phyloP scores from a whole-genome alignment of 2,113 vertebrate genomes.

The Paradisaea rubra region DNA sequence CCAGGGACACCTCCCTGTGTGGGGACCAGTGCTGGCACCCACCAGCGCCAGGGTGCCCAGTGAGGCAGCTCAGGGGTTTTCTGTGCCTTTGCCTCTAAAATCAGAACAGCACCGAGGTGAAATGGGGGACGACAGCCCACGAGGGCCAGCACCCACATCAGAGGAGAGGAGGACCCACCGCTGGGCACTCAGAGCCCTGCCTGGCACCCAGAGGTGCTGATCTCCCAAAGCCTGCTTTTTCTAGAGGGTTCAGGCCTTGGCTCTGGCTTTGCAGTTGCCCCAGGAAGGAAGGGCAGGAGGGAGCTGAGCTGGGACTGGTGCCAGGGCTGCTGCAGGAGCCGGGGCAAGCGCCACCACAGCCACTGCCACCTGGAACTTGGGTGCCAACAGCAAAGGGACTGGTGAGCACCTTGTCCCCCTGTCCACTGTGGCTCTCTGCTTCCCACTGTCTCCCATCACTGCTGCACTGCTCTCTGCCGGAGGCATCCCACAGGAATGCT shows the following conservation, averaged over 20 bases:
- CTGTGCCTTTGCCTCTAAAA: neutral
- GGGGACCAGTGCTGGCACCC: neutral
- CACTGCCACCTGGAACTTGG: neutral
- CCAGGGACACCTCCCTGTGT: neutral
- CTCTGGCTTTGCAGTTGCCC: rapidly evolving
- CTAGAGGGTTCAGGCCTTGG: neutral
- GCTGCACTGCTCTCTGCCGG: neutral
- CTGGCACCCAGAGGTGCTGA: neutral
- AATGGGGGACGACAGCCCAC: rapidly evolving
- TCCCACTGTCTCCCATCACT: neutral
- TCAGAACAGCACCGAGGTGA: neutral
- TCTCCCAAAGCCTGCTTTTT: neutral
- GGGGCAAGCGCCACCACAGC: neutral
- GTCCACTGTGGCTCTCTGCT: neutral
- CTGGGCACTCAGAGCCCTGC: neutral
- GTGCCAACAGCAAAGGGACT: neutral
- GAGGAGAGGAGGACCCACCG: neutral
- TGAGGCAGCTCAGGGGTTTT: neutral
- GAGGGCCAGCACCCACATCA: rapidly evolving
- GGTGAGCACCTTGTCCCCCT: neutral
- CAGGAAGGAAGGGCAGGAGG: neutral
- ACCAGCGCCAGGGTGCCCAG: rapidly evolving
- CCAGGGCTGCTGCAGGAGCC: rapidly evolving
- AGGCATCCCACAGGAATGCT: neutral
- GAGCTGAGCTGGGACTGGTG: neutral